These are phyloP conservation scores for Alethe castanea DNA, from an alignment of 2,113 vertebrate species.

Conservation along the genomic window DNA sequence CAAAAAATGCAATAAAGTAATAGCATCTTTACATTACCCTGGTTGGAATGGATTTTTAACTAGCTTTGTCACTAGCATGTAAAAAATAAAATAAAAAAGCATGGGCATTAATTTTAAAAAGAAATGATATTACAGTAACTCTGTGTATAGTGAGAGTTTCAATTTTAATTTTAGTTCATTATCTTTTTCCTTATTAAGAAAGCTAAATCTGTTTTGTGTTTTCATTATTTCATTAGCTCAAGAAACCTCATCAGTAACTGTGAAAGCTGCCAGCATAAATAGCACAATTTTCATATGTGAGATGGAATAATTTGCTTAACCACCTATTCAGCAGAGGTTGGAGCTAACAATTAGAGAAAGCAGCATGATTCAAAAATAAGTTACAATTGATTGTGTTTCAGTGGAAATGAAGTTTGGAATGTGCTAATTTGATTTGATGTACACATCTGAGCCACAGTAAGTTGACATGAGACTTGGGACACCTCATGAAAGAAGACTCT, in stretches of 20 bases:
- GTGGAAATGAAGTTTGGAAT: conserved; percentile 83
- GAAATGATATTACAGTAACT: conserved; percentile 66
- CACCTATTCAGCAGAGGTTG: conserved; percentile 76
- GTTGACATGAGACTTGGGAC: conserved; percentile 71
- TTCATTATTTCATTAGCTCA: conserved; percentile 84
- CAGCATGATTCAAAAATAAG: conserved; percentile 78
- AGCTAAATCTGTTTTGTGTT: conserved; percentile 82
- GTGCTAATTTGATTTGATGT: conserved; percentile 79
- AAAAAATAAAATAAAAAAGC: conserved; percentile 37
- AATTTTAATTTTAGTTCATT: conserved; percentile 85
- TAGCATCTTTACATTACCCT: background rate
- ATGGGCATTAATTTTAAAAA: conserved; percentile 65
- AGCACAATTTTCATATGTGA: conserved; percentile 78
- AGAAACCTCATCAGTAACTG: conserved; percentile 80
- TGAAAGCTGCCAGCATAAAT: conserved; percentile 75
- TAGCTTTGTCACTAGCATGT: conserved; percentile 10
- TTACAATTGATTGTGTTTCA: conserved; percentile 90
- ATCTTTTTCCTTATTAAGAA: conserved; percentile 81
- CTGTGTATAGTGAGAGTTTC: conserved; percentile 61
- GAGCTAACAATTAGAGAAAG: conserved; percentile 82
- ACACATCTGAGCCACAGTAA: conserved; percentile 72
- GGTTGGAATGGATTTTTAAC: background rate
- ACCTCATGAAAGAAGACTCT: conserved; percentile 68
- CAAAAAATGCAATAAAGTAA: conserved; percentile 32
- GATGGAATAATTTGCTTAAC: conserved; percentile 80